Evolutionary conservation across 1,140 invertebrate genomes (phyloP).

Genomic region (Drosophila chauvacae): DNA sequence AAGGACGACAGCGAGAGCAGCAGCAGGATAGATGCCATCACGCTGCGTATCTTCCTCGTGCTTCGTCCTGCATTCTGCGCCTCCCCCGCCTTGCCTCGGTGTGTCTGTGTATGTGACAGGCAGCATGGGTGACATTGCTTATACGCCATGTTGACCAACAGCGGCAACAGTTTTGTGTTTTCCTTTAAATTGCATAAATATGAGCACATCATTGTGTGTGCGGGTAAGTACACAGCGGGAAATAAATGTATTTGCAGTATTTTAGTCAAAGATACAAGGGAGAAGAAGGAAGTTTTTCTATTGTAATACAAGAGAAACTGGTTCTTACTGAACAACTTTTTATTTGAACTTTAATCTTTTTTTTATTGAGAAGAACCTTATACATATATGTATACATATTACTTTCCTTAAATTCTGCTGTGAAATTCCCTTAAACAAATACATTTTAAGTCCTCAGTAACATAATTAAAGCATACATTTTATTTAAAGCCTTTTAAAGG

Average conservation of each 20-base stretch:
- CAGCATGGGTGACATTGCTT: conserved; percentile 62
- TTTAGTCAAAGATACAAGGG: background rate
- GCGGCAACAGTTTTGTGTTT: conserved; percentile 75
- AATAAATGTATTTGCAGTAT: background rate
- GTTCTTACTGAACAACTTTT: too few species aligned
- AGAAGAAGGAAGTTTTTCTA: background rate
- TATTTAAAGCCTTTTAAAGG: background rate
- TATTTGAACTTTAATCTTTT: too few species aligned
- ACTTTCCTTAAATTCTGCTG: background rate
- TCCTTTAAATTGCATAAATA: conserved; percentile 83
- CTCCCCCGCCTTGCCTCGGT: background rate
- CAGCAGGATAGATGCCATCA: conserved; percentile 55
- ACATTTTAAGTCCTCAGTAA: background rate
- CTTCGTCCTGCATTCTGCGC: background rate
- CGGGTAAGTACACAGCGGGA: conserved; percentile 3
- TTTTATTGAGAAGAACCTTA: too few species aligned
- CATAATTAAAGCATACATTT: background rate
- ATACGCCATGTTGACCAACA: conserved; percentile 78
- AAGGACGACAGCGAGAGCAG: conserved; percentile 20
- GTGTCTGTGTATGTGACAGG: conserved; percentile 44
- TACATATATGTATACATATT: too few species aligned
- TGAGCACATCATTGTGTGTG: conserved; percentile 48
- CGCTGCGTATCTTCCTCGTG: conserved; percentile 23
- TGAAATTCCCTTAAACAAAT: background rate
- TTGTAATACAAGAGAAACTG: too few species aligned